These are phyloP conservation scores for Ellobium chinense DNA, from an alignment of 2,888 invertebrate species.

Conservation along the genomic window DNA sequence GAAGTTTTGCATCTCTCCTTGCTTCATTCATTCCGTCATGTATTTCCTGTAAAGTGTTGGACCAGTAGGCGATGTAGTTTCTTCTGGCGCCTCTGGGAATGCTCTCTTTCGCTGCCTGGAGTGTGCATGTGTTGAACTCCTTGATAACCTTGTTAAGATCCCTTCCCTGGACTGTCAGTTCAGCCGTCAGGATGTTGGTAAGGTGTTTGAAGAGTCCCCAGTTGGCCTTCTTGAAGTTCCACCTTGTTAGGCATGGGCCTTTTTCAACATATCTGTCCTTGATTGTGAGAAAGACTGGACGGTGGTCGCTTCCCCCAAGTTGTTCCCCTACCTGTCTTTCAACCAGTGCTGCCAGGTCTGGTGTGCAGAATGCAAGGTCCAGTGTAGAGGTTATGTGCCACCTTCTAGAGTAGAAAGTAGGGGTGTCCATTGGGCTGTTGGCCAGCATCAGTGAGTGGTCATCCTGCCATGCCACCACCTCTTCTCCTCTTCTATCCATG, in stretches of 20 bases:
- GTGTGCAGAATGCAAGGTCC: slow-evolving; percentile 38
- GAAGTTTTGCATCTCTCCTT: too few relatives aligned
- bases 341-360: not conserved
- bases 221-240: not conserved
- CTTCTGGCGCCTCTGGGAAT: too few relatives aligned
- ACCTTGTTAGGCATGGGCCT: not conserved
- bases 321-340: slow-evolving; percentile 12
- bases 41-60: too few relatives aligned
- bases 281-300: not conserved
- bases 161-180: too few relatives aligned
- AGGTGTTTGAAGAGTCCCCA: too few relatives aligned
- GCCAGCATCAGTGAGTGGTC: not conserved
- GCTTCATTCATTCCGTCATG: too few relatives aligned
- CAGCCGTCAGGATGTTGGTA: too few relatives aligned
- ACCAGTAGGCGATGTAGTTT: too few relatives aligned
- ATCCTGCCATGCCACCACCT: slow-evolving; percentile 24
- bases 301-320: slow-evolving; percentile 46
- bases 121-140: too few relatives aligned
- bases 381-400: slow-evolving; percentile 38
- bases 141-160: too few relatives aligned
- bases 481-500: slow-evolving; percentile 21
- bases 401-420: slow-evolving; percentile 36
- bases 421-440: slow-evolving; percentile 19
- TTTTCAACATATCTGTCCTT: too few relatives aligned
- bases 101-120: not conserved